Percentiles rank a stretch among this genome's conserved stretches.
These are phyloP conservation scores for Salvelinus sp. DNA, from an alignment of 2,113 vertebrate genomes.

Conservation along the genomic window DNA sequence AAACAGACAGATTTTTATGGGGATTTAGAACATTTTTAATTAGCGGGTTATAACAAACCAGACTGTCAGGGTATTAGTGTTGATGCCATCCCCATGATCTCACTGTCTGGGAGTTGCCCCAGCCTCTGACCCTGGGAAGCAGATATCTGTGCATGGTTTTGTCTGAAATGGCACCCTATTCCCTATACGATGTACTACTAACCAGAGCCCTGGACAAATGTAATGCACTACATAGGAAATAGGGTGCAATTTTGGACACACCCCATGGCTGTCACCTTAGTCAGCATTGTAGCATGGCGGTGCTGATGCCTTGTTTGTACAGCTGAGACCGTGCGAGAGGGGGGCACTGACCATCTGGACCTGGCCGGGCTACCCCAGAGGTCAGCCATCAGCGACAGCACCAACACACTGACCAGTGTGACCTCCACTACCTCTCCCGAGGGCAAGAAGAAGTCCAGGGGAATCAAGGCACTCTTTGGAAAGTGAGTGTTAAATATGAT, in stretches of 20 bases:
- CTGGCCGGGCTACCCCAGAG: constrained; percentile 83
- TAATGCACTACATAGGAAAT: too few relatives aligned
- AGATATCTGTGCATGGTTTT: constrained; percentile 1
- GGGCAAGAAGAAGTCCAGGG: constrained; percentile 89
- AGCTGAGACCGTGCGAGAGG: constrained; percentile 90
- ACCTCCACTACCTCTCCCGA: constrained; percentile 76
- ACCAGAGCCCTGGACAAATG: too few relatives aligned
- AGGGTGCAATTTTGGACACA: too few relatives aligned
- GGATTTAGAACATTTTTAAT: too few relatives aligned
- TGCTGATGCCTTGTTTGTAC: constrained; percentile 38
- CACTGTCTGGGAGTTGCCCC: constrained; percentile 25
- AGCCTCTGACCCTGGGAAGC: constrained; percentile 9
- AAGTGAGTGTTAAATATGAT: constrained; percentile 75
- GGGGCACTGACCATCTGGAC: constrained; percentile 86
- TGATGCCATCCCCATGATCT: constrained; percentile 14
- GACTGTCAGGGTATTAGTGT: constrained; percentile 15
- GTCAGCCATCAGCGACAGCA: constrained; percentile 75
- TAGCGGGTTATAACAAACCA: too few relatives aligned
- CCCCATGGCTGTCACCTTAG: not conserved
- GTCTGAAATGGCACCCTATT: too few relatives aligned
- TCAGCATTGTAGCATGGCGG: not conserved
- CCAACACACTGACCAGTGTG: constrained; percentile 73
- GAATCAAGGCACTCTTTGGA: constrained; percentile 94
- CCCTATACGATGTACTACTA: too few relatives aligned
- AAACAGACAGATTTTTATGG: too few relatives aligned